phyloP scores from a whole-genome alignment of 2,888 invertebrate genomes.

The Sarcophaga caerulescens region DNA sequence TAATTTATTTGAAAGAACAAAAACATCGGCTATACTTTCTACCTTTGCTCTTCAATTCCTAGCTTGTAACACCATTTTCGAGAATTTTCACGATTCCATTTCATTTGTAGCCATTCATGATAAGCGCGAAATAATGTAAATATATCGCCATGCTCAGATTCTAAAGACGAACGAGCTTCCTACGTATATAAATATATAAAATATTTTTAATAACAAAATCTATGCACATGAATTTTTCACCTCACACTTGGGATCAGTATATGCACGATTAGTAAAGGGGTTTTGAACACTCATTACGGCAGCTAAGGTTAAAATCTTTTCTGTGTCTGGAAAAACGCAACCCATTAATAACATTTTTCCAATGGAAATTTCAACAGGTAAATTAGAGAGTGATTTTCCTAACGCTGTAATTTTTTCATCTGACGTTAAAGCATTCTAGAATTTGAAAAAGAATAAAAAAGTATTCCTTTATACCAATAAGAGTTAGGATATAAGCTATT shows the following conservation, averaged over 20 bases:
- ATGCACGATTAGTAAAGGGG: constrained; percentile 94
- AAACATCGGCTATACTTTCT: neutral
- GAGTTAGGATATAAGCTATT: neutral
- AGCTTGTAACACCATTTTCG: constrained; percentile 93
- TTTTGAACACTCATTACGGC: constrained; percentile 96
- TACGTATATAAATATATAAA: constrained; percentile 73
- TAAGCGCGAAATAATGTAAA: constrained; percentile 93
- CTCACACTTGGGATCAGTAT: constrained; percentile 91
- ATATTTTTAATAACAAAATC: neutral
- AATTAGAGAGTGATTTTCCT: constrained; percentile 91
- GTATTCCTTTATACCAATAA: neutral
- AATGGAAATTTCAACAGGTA: constrained; percentile 96
- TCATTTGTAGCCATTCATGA: constrained; percentile 93
- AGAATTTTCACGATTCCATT: constrained; percentile 82
- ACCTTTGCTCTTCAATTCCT: constrained; percentile 96
- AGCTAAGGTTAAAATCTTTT: constrained; percentile 93
- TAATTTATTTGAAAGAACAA: too few relatives aligned
- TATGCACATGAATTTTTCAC: constrained; percentile 79
- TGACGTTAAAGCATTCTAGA: constrained; percentile 88
- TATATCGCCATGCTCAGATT: constrained; percentile 98
- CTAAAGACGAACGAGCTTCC: constrained; percentile 89
- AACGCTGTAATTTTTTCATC: constrained; percentile 92
- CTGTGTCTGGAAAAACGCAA: constrained; percentile 92
- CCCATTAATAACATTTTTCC: constrained; percentile 98
- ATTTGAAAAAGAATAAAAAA: neutral